Base-by-base conservation (phyloP, 2,797 vertebrate genomes). In the Falco cherrug region DNA sequence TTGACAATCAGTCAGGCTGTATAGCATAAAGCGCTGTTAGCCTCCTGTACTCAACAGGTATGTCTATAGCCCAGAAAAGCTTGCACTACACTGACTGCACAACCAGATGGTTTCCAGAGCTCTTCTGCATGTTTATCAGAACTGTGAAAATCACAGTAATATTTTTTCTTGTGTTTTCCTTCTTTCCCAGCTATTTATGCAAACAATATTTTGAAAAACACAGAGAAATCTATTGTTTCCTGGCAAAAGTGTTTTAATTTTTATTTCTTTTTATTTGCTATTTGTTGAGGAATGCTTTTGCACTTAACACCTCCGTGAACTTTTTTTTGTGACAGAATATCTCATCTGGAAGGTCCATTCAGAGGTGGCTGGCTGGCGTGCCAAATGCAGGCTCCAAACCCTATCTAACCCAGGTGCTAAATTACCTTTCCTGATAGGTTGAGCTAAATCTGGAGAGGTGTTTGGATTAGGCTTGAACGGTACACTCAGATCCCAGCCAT, bases 311-410 rank as follows among this genome's bases (percentile, higher is more conserved):
- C 90, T 97, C 95, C 16, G 11, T 93, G 75, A 98, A 97, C 93
- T 76, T 93, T 89, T 96, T 95, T 68, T 76, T 41, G 93, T 87
- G 97, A 94, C 84, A 88, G 51, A 71, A 3, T 77, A 50, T 84
- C 80, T 96, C 95, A 70, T 98, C 97, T 98, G 97, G 95, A 97
- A 98, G 96, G 94, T 92, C 88, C 86, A 95, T 97, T 97, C 77
- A 26, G 84, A 96, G 91, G 95, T 95, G 95, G 67, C 83, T 89
- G 90, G 78, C 74, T 67, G 74, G 73, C 0, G 50, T 96, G 97
- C 93, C 95, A 97, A 96, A 82, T 64, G 47, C 68, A 71, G 87
- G 18, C 59, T 95, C 59, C 54, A 95, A 94, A 92, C n/a, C 25
- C 90, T 91, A 67, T 96, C 88, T 93, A 94, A 89, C 76, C 85